phyloP scores from a whole-genome alignment of 2,797 vertebrate genomes.

The Sebastes variabilis region DNA sequence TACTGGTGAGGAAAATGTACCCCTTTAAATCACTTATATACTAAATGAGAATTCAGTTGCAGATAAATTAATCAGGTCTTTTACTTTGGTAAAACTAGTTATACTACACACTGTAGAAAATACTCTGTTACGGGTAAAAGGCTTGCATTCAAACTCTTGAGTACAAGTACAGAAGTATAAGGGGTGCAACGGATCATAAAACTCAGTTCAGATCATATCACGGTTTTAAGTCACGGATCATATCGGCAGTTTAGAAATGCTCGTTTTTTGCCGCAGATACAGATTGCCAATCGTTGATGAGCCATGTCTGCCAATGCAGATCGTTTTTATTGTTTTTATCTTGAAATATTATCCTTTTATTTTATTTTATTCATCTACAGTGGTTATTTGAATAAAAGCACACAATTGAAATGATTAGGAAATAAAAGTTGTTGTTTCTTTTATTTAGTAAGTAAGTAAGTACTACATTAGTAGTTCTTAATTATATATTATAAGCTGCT shows the following conservation, averaged over 20 bases:
- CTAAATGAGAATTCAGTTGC: background rate
- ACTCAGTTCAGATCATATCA: background rate
- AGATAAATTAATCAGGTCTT: background rate
- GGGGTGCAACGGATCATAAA: background rate
- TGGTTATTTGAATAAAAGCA: too few relatives aligned
- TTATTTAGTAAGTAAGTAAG: too few relatives aligned
- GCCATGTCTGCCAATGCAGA: fast-evolving
- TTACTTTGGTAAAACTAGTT: background rate
- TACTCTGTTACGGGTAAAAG: background rate
- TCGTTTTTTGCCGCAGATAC: too few relatives aligned
- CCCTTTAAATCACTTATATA: background rate
- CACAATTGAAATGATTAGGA: too few relatives aligned
- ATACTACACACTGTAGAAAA: background rate
- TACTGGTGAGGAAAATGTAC: background rate
- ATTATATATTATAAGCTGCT: background rate
- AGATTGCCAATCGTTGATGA: too few relatives aligned
- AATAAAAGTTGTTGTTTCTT: too few relatives aligned
- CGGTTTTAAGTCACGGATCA: too few relatives aligned
- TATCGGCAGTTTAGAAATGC: too few relatives aligned
- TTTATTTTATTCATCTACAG: too few relatives aligned
- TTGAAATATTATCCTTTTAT: too few relatives aligned
- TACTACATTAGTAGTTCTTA: background rate
- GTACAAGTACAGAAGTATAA: background rate
- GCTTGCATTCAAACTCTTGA: background rate
- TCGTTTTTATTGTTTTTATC: too few relatives aligned